These are phyloP conservation scores for Chelonus formosanus DNA, from an alignment of 2,888 invertebrate genomes.

Conservation along the genomic window DNA sequence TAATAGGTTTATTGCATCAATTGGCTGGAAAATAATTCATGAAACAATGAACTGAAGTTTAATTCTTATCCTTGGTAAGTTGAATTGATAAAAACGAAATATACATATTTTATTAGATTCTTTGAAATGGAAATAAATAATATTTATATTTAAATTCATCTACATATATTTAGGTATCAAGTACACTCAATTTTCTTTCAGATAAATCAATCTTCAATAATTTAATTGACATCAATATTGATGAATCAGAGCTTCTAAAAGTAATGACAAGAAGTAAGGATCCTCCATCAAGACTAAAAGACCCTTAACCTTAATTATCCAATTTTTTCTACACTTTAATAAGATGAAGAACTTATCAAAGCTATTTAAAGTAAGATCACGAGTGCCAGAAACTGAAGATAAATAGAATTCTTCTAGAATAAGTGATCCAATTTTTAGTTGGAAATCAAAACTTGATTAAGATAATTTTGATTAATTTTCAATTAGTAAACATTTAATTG, in stretches of 20 bases:
- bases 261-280: constrained; percentile 55
- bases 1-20: too few species aligned
- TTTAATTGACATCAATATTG: constrained; percentile 53
- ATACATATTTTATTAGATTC: too few species aligned
- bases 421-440: constrained; percentile 53
- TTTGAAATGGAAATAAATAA: too few species aligned
- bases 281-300: constrained; percentile 55
- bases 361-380: constrained; percentile 43
- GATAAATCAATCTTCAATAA: constrained; percentile 56
- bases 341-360: constrained; percentile 48
- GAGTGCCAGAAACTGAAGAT: constrained; percentile 45
- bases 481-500: constrained; percentile 19
- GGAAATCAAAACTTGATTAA: constrained; percentile 50
- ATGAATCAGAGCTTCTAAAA: constrained; percentile 53
- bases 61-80: too few species aligned
- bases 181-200: constrained; percentile 52
- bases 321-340: constrained; percentile 54
- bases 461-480: constrained; percentile 26
- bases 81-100: too few species aligned
- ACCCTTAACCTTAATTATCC: constrained; percentile 51
- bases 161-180: constrained; percentile 48
- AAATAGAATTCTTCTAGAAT: constrained; percentile 53
- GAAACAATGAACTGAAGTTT: too few species aligned
- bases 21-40: too few species aligned
- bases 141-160: constrained; percentile 4